Percentiles rank a stretch among this genome's conserved stretches.
Evolutionary conservation across 2,888 invertebrate species (phyloP).

Genomic region (Chrysopilus asiliformis): DNA sequence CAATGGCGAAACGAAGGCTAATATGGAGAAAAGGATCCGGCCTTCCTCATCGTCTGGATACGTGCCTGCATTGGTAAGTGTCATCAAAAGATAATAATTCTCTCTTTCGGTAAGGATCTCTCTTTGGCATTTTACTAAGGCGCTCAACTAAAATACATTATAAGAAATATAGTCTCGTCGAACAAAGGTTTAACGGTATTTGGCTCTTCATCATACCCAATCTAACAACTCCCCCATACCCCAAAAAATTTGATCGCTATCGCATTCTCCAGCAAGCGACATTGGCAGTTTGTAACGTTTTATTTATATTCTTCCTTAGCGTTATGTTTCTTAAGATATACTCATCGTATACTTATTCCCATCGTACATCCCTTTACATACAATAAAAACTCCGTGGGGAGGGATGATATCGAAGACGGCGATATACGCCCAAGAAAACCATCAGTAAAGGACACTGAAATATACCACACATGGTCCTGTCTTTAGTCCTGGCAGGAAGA

Average conservation of each 20-base stretch:
- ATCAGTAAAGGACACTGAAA: too few species aligned
- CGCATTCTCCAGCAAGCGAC: too few species aligned
- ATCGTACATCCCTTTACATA: constrained; percentile 6
- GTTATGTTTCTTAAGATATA: too few species aligned
- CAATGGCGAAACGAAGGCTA: too few species aligned
- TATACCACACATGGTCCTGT: constrained; percentile 13
- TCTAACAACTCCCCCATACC: too few species aligned
- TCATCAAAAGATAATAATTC: constrained; percentile 15
- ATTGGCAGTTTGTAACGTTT: constrained; percentile 5
- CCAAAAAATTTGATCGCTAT: too few species aligned
- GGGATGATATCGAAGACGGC: background rate
- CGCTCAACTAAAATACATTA: constrained; percentile 11
- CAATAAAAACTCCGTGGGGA: constrained; percentile 5
- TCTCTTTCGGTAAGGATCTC: constrained; percentile 9
- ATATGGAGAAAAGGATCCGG: too few species aligned
- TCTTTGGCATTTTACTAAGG: constrained; percentile 1
- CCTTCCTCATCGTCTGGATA: too few species aligned
- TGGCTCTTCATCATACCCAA: too few species aligned
- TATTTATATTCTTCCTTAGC: constrained; percentile 13
- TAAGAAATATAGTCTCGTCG: constrained; percentile 6
- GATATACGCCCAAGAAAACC: too few species aligned
- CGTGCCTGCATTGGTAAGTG: constrained; percentile 12
- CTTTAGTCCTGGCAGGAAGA: constrained; percentile 8
- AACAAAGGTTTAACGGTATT: constrained; percentile 11
- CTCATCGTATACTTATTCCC: constrained; percentile 7